Conservation (phyloP, 2,888 invertebrate species). For the Trissolcus brochymenae region DNA sequence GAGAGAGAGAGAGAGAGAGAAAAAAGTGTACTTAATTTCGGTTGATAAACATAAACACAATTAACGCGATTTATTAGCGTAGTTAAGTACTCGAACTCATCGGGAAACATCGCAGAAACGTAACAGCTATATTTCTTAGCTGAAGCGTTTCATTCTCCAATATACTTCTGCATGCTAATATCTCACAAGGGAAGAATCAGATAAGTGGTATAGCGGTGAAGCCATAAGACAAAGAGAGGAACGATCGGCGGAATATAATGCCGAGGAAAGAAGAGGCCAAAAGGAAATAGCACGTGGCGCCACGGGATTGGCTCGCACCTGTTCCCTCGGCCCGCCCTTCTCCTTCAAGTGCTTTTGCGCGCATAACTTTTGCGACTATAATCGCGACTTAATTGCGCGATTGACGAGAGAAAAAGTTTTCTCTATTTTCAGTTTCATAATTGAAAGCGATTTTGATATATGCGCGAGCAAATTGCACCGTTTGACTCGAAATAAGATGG, state of each 20-base stretch:
- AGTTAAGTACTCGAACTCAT: conserved; percentile 37
- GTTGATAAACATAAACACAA: conserved; percentile 44
- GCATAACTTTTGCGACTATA: conserved; percentile 11
- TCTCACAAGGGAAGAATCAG: conserved; percentile 56
- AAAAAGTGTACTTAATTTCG: conserved; percentile 9
- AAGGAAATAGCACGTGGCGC: conserved; percentile 72
- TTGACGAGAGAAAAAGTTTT: too few relatives aligned
- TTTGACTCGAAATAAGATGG: conserved; percentile 63
- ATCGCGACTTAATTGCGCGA: too few relatives aligned
- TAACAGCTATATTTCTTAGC: conserved; percentile 51
- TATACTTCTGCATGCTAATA: conserved; percentile 52
- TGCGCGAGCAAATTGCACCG: too few relatives aligned
- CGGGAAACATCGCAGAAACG: conserved; percentile 41
- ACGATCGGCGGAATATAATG: conserved; percentile 51
- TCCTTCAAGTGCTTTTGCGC: conserved; percentile 57
- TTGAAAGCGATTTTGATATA: too few relatives aligned
- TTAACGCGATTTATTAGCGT: conserved; percentile 46
- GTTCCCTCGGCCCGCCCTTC: conserved; percentile 72
- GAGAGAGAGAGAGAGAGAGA: neutral
- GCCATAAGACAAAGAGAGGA: conserved; percentile 59
- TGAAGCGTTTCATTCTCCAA: conserved; percentile 51
- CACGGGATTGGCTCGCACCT: conserved; percentile 73
- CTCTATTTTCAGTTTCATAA: too few relatives aligned
- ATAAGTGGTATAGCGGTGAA: conserved; percentile 42
- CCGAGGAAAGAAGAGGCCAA: conserved; percentile 55